Conservation (phyloP, 2,888 invertebrate genomes). For the Zonitis immaculata region DNA sequence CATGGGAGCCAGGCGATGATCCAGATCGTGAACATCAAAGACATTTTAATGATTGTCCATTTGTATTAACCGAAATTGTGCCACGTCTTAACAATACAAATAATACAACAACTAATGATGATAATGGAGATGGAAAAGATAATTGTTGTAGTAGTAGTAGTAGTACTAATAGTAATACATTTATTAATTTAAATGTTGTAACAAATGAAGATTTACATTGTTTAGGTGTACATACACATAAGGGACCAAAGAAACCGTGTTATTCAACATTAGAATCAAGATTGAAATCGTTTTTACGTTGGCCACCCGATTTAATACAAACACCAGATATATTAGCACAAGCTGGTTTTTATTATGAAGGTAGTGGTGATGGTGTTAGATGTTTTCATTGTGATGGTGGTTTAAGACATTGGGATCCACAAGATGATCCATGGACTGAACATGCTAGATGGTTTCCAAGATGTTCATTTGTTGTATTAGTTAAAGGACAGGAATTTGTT, state of each 20-base stretch:
- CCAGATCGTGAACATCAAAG: constrained; percentile 65
- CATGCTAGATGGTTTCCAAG: constrained; percentile 91
- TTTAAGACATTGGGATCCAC: constrained; percentile 81
- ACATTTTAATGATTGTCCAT: constrained; percentile 59
- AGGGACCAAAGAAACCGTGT: constrained; percentile 60
- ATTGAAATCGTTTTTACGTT: constrained; percentile 64
- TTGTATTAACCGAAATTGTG: constrained; percentile 48
- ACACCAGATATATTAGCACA: constrained; percentile 71
- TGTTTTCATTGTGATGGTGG: constrained; percentile 96
- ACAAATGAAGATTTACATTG: constrained; percentile 42
- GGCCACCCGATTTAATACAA: constrained; percentile 74
- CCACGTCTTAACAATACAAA: constrained; percentile 32
- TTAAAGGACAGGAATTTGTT: constrained; percentile 77
- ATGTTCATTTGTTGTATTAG: constrained; percentile 77
- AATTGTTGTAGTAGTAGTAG: background rate
- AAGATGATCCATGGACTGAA: constrained; percentile 90
- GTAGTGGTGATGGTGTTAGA: constrained; percentile 69
- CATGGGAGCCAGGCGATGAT: constrained; percentile 64
- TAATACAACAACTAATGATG: constrained; percentile 26
- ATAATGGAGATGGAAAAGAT: background rate
- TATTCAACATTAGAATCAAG: constrained; percentile 66
- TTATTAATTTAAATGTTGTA: constrained; percentile 35
- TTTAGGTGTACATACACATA: constrained; percentile 57
- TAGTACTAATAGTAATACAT: background rate
- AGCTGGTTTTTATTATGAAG: constrained; percentile 86